phyloP scores from a whole-genome alignment of 1,140 invertebrate genomes.

The Trachymyrmex septentrionalis region DNA sequence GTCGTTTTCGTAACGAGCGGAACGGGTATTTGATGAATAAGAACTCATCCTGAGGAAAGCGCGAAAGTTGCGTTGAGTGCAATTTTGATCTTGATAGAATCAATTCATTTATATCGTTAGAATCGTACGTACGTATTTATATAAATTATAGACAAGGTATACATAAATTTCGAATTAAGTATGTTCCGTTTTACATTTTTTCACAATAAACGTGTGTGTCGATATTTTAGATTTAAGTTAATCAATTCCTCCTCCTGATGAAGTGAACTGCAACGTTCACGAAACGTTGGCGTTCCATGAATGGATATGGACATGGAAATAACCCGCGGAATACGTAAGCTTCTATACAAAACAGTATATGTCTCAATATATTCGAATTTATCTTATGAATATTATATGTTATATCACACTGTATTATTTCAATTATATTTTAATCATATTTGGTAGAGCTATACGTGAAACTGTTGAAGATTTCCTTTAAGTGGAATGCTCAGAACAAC shows the following conservation, averaged over 20 bases:
- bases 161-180: background rate
- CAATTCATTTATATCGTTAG: background rate
- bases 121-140: background rate
- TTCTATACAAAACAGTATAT: background rate
- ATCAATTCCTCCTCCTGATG: background rate
- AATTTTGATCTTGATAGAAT: background rate
- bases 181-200: background rate
- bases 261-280: too few species aligned
- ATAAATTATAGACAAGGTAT: background rate
- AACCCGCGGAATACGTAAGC: too few species aligned
- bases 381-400: background rate
- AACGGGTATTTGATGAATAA: constrained; percentile 51
- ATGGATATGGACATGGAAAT: too few species aligned
- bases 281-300: too few species aligned
- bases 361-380: background rate
- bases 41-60: constrained; percentile 51
- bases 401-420: background rate
- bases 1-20: constrained; percentile 32
- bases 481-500: too few species aligned
- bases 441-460: background rate
- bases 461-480: background rate
- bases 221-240: background rate
- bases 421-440: background rate
- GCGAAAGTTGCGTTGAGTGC: background rate
- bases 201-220: background rate